These are phyloP conservation scores for Hirtodrosophila duncani DNA, from an alignment of 2,888 invertebrate species.

Conservation along the genomic window DNA sequence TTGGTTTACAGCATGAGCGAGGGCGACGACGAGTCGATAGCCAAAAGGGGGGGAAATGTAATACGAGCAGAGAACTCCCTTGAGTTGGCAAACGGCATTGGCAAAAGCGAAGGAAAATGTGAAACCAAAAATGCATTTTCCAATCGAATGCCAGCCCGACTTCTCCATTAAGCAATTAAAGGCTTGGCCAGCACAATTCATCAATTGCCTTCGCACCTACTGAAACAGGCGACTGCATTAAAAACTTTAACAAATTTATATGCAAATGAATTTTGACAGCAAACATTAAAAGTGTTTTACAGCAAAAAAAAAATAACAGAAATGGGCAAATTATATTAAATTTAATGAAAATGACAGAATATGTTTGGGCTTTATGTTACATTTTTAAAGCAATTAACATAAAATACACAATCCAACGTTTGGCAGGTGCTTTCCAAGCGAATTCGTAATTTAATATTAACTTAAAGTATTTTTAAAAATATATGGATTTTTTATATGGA, in stretches of 20 bases:
- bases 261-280: slow-evolving; percentile 41
- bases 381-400: no score
- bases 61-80: no score
- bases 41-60: no score
- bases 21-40: no score
- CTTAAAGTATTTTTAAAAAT: no score
- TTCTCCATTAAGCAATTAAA: slow-evolving; percentile 62
- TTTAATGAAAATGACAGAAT: slow-evolving; percentile 10
- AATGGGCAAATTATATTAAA: slow-evolving; percentile 16
- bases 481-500: no score
- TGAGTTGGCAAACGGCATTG: slow-evolving; percentile 1
- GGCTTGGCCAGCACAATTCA: slow-evolving; percentile 41
- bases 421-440: no score
- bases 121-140: slow-evolving; percentile 19
- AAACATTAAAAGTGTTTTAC: slow-evolving; percentile 60
- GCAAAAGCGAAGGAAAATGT: slow-evolving; percentile 18
- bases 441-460: no score
- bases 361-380: no score
- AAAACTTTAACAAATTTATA: slow-evolving; percentile 26
- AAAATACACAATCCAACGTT: no score
- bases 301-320: slow-evolving; percentile 9
- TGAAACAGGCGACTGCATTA: no score
- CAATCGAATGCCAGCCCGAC: slow-evolving; percentile 43
- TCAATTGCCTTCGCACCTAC: slow-evolving; percentile 64
- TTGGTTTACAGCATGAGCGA: slow-evolving; percentile 25